Evolutionary conservation across 2,888 invertebrate species (phyloP), one percentile per base, ranked within the genome.

Genomic region (Eupithecia subumbrata): DNA sequence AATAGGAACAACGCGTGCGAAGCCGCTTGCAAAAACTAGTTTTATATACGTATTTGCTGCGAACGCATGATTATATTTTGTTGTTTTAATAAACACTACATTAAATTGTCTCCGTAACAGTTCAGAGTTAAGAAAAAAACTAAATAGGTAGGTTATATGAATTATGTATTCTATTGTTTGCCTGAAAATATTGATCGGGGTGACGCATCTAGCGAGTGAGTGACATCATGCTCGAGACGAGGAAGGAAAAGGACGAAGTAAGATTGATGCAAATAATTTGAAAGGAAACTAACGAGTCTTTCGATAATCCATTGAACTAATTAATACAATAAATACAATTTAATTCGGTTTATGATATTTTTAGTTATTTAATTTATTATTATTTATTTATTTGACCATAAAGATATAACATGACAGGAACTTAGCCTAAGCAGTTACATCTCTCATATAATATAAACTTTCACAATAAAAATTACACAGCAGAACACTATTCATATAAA

Each of bases 171-270:
- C 52, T 22, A 56, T 56, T 60, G 60, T 25, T 60, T 12, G 25
- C 60, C 25, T 60, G 60, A 60, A 60, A 60, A 60, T 22, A 60
- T 60, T 60, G 60, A 60, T 60, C 56, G n/a, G 11, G 60, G 25
- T 60, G 60, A 60, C 60, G 60, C 60, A 60, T 60, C 60, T 25
- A 25, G 14, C 25, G 14, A 25, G 25, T 56, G 56, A 22, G 22
- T 60, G 60, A 60, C 60, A 25, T 60, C 60, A 60, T 60, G 60
- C 60, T 60, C 1, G 22, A 11, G 56, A 25, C 60, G 25, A 60
- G 60, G 25, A 60, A 60, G 25, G 14, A 60, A 60, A 22, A 56
- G 48, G 18, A 25, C 60, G 52, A 11, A 2, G 11, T n/a, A 25
- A 22, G 4, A 56, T 22, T 56, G 11, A 56, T 22, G 11, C 11